These are phyloP conservation scores for Amniataba percoides DNA, from an alignment of 2,797 vertebrate genomes.

Conservation along the genomic window DNA sequence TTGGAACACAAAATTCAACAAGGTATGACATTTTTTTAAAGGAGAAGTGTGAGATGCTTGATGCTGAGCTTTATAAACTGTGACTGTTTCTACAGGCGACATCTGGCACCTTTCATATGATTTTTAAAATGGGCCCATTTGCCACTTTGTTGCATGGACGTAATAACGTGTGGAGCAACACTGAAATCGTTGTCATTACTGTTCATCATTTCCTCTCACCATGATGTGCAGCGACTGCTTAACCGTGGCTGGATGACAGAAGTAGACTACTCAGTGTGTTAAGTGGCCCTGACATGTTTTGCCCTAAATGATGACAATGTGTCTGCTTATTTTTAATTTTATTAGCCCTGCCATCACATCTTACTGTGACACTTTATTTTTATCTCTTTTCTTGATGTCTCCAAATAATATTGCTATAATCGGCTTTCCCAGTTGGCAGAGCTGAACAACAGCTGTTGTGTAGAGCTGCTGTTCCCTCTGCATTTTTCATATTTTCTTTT, in stretches of 20 bases:
- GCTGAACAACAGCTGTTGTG: conserved; percentile 29
- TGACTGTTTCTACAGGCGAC: conserved; percentile 18
- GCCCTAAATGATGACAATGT: conserved; percentile 26
- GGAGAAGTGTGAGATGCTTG: conserved; percentile 1
- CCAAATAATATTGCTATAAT: conserved; percentile 16
- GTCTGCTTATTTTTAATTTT: conserved; percentile 26
- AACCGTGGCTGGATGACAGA: conserved; percentile 28
- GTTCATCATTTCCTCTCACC: conserved; percentile 45
- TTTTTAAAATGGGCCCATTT: conserved; percentile 37
- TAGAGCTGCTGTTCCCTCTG: background rate
- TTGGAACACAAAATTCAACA: background rate
- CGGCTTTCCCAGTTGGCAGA: conserved; percentile 6
- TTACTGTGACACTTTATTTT: background rate
- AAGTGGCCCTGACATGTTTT: conserved; percentile 4
- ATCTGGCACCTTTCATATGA: conserved; percentile 41
- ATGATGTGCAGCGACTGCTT: conserved; percentile 9
- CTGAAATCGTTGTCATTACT: conserved; percentile 28
- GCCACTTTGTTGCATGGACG: conserved; percentile 33
- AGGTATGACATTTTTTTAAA: background rate
- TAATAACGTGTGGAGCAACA: conserved; percentile 12
- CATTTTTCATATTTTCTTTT: background rate
- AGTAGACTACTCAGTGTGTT: background rate
- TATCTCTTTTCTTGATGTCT: conserved; percentile 1
- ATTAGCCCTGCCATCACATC: background rate
- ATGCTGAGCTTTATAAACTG: conserved; percentile 15